phyloP scores from a whole-genome alignment of 2,113 vertebrate genomes.

The Rhizomys pruinosus region DNA sequence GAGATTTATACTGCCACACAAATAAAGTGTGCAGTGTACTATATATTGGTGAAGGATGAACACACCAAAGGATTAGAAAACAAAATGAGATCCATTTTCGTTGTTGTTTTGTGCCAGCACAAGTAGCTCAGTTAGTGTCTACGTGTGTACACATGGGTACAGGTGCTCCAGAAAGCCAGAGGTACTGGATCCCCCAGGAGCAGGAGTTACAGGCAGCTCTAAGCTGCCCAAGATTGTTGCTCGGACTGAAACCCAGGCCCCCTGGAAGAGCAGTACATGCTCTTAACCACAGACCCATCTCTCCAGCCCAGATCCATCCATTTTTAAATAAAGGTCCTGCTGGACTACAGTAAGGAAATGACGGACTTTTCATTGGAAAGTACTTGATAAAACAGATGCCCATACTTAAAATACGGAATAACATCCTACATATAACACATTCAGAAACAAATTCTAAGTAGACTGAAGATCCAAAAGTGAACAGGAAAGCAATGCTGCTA shows the following conservation, averaged over 20 bases:
- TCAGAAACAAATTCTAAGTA: not conserved
- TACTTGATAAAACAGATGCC: not conserved
- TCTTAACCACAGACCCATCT: no score
- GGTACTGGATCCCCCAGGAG: no score
- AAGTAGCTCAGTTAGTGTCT: no score
- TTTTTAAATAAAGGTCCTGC: not conserved
- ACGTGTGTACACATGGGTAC: no score
- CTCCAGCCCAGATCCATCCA: no score
- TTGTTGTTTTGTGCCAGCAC: no score
- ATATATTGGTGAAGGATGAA: not conserved
- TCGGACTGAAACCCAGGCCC: no score
- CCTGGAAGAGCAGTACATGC: no score
- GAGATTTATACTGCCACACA: fast-evolving
- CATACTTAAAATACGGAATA: not conserved
- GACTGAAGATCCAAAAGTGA: not conserved
- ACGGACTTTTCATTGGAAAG: not conserved
- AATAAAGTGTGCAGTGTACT: not conserved
- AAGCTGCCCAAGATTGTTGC: no score
- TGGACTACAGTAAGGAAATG: not conserved
- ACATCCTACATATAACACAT: not conserved
- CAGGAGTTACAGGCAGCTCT: no score
- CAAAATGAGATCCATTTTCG: not conserved
- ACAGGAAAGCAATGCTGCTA: not conserved
- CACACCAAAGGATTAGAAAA: not conserved
- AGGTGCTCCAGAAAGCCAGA: no score